Conservation (phyloP, 2,888 invertebrate species). For the Choristoneura rosaceana region DNA sequence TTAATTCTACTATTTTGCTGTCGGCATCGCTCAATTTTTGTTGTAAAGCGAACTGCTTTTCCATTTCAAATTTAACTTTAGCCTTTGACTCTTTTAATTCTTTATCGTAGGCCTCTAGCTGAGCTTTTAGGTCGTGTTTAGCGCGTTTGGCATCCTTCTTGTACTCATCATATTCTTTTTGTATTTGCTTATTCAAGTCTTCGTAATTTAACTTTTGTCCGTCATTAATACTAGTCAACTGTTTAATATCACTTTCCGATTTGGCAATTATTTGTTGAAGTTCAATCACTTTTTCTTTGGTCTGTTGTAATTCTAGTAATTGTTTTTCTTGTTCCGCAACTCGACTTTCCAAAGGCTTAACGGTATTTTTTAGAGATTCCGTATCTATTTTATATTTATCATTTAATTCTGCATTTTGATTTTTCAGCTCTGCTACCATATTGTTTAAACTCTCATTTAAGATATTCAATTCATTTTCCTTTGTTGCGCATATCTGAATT, state of each 20-base stretch:
- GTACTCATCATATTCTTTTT: conserved; percentile 73
- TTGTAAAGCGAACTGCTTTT: conserved; percentile 71
- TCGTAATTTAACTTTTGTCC: conserved; percentile 81
- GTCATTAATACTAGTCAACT: conserved; percentile 76
- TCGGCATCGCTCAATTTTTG: conserved; percentile 70
- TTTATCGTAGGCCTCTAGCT: conserved; percentile 84
- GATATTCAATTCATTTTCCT: conserved; percentile 32
- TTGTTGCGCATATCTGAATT: conserved; percentile 23
- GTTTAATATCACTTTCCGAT: conserved; percentile 78
- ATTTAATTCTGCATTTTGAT: conserved; percentile 68
- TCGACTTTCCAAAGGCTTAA: conserved; percentile 65
- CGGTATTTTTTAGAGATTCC: conserved; percentile 69
- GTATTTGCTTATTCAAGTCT: conserved; percentile 77
- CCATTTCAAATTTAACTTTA: conserved; percentile 68
- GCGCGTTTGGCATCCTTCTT: conserved; percentile 80
- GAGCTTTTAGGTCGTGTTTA: conserved; percentile 81
- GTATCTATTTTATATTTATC: conserved; percentile 68
- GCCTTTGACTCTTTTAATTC: conserved; percentile 71
- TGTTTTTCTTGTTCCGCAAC: conserved; percentile 68
- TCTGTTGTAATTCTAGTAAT: conserved; percentile 65
- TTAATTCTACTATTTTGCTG: conserved; percentile 67
- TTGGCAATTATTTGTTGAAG: conserved; percentile 71
- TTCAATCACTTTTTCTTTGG: conserved; percentile 72
- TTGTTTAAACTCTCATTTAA: conserved; percentile 33
- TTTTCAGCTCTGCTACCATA: conserved; percentile 54